Base-by-base conservation (phyloP, 2,113 vertebrate species). In the Gadus macrocephalus region DNA sequence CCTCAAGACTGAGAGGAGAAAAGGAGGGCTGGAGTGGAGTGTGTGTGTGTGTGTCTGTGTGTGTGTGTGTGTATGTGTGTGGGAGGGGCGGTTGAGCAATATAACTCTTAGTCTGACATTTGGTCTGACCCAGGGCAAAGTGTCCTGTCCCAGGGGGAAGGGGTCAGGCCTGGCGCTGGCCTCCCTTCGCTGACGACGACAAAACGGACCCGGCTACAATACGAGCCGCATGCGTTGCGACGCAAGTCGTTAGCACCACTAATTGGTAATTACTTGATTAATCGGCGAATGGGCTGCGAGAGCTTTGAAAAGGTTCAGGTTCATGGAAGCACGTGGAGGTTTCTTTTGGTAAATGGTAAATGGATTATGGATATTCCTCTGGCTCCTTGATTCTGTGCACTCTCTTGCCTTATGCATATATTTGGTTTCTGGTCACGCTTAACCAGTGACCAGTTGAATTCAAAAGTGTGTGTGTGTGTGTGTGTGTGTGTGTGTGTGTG, bases 191-290 rank as follows among this genome's bases (percentile, higher is more conserved):
- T 85, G 81, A 88, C 85, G 81, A 86, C 85, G 87, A 89, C 81
- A 71, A 85, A 88, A 83, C 80, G 79, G 80, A 70, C 76, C 1
- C 12, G 64, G 55, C 63, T 22, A 17, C 15, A 56, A 59, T 15
- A 31, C 16, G 2, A 53, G 67, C 74, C 64, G 81, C 42, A 14
- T 49, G 42, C 42, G 42, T 64, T 72, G 83, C 78, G 73, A 84
- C 75, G 71, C 73, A 79, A 79, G 69, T 70, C 77, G 85, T 86
- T 82, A 88, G 76, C 73, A 64, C 71, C 62, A 78, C 83, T 84
- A 86, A 87, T 82, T 83, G 79, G 72, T 85, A 78, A 87, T 86
- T 79, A 85, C 77, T 67, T 67, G 79, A 85, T 83, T 82, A 76
- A 83, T 85, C 77, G 82, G 64, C 63, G 75, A 69, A 68, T 73